These are phyloP conservation scores for Microcebus jonahi DNA, from an alignment of 2,113 vertebrate species.

Conservation along the genomic window DNA sequence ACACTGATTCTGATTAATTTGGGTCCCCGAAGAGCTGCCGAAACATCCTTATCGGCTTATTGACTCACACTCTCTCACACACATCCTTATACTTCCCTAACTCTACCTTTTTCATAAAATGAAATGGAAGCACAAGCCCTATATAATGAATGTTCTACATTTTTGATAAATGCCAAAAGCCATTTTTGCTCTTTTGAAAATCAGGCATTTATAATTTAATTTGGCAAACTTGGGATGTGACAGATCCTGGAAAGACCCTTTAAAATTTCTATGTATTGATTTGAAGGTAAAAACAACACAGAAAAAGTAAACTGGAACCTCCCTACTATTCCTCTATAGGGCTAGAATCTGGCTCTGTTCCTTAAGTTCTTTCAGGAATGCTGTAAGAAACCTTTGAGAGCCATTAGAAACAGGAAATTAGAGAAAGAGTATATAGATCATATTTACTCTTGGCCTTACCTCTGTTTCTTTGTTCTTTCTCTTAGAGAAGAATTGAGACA, in stretches of 20 bases:
- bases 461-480: background rate
- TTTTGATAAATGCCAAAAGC: background rate
- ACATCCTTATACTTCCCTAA: background rate
- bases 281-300: slow-evolving; percentile 48
- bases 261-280: background rate
- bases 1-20: background rate
- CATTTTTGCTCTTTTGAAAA: background rate
- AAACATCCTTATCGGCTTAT: slow-evolving; percentile 19
- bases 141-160: fast-evolving
- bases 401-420: slow-evolving; percentile 27
- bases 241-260: background rate
- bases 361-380: background rate
- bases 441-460: background rate
- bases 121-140: slow-evolving; percentile 46
- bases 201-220: slow-evolving; percentile 36
- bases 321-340: background rate
- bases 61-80: background rate
- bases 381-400: background rate
- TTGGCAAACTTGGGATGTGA: background rate
- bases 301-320: slow-evolving; percentile 26
- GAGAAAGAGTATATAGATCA: background rate
- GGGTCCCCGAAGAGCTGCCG: slow-evolving; percentile 31
- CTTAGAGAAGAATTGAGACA: slow-evolving; percentile 13
- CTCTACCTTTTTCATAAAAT: slow-evolving; percentile 42
- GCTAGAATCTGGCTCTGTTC: background rate